A percentile compares a stretch with the other conserved stretches of the same genome.
These are phyloP conservation scores for Ormyrus thymus DNA, from an alignment of 2,888 invertebrate species.

Conservation along the genomic window DNA sequence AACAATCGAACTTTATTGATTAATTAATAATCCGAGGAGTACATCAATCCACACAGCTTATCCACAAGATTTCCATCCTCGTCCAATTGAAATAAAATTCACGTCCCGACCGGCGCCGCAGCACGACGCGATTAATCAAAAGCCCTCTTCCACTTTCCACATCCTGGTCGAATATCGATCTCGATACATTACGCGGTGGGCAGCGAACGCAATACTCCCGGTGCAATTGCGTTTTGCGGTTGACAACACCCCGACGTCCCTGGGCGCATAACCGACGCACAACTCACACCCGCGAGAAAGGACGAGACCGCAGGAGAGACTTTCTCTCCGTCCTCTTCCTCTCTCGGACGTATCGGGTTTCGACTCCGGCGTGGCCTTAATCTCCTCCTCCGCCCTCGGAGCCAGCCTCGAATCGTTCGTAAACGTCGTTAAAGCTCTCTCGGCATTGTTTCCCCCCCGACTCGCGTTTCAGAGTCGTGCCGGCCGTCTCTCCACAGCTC, in stretches of 20 bases:
- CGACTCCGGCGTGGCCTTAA: conserved; percentile 67
- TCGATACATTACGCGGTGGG: too few species aligned
- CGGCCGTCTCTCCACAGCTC: too few species aligned
- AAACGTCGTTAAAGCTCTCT: conserved; percentile 60
- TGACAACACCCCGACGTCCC: neutral
- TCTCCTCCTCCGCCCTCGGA: conserved; percentile 41
- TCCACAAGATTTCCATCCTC: too few species aligned
- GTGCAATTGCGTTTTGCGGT: neutral
- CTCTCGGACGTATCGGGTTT: conserved; percentile 61
- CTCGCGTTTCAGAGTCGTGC: conserved; percentile 51
- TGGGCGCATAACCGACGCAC: neutral
- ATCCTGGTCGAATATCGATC: too few species aligned
- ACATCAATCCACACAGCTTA: too few species aligned
- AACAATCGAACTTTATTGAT: too few species aligned
- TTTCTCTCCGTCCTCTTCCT: conserved; percentile 23
- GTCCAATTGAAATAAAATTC: too few species aligned
- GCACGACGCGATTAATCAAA: too few species aligned
- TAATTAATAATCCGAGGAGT: too few species aligned
- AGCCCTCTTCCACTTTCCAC: too few species aligned
- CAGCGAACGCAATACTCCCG: neutral
- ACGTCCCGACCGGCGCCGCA: too few species aligned
- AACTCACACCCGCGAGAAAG: conserved; percentile 54
- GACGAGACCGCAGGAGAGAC: conserved; percentile 12
- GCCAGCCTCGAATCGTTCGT: conserved; percentile 62
- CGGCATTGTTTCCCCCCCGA: conserved; percentile 24